Evolutionary conservation across 2,113 vertebrate species (phyloP).

Genomic region (Columba janthina): DNA sequence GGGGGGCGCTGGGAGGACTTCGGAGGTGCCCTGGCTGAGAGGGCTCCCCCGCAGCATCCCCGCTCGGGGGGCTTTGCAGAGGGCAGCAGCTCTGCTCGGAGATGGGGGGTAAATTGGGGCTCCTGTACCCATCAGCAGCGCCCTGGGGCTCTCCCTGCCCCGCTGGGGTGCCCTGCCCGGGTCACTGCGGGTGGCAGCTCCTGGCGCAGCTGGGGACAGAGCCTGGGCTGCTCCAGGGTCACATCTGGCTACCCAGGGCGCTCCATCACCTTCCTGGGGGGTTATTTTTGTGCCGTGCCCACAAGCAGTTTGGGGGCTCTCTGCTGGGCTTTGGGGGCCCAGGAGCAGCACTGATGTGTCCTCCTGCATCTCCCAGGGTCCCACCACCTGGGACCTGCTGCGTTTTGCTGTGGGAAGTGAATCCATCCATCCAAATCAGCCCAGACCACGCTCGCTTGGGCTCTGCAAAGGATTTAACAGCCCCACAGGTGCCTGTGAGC

Average conservation of each 20-base stretch:
- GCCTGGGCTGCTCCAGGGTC: neutral
- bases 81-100: neutral
- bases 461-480: neutral
- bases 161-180: accelerated
- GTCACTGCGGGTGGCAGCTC: neutral
- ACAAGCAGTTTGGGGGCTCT: neutral
- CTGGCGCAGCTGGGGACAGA: accelerated
- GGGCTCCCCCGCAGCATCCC: too few species aligned
- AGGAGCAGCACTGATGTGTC: neutral
- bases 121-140: neutral
- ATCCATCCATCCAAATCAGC: accelerated
- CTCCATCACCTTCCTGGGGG: neutral
- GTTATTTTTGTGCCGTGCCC: neutral
- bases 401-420: neutral
- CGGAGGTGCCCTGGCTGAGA: neutral
- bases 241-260: neutral
- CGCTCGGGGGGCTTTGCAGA: neutral
- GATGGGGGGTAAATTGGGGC: neutral
- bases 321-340: neutral
- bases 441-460: neutral
- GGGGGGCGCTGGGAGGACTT: neutral
- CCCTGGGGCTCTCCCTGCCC: too few species aligned
- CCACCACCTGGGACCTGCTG: accelerated
- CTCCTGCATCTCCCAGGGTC: accelerated
- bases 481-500: accelerated